Conservation (phyloP, 1,140 invertebrate genomes). For the Teleogryllus occipitalis region DNA sequence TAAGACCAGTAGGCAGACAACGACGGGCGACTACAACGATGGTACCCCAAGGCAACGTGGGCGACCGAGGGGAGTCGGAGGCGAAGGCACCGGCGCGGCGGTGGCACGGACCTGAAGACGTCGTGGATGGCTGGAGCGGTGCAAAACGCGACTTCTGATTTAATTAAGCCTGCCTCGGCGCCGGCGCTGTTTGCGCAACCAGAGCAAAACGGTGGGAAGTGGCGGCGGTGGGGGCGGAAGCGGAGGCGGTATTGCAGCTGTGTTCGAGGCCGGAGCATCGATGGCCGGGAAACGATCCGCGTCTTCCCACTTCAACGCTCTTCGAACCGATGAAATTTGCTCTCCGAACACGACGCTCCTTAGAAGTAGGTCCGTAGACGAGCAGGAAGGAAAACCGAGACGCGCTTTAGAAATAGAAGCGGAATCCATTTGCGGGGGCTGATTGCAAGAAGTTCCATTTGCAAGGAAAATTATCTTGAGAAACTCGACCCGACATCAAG, state of each 20-base stretch:
- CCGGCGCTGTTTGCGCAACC: not conserved
- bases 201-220: not conserved
- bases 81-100: no score
- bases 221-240: no score
- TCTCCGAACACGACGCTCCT: not conserved
- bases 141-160: not conserved
- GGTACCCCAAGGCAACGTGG: no score
- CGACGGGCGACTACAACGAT: no score
- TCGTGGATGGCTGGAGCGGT: no score
- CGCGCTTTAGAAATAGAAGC: not conserved
- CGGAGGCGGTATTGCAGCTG: not conserved
- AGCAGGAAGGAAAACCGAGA: not conserved
- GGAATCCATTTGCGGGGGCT: no score
- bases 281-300: not conserved
- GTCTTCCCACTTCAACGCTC: not conserved
- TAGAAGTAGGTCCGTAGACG: not conserved
- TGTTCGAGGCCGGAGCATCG: not conserved
- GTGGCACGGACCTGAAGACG: no score
- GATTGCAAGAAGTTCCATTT: no score
- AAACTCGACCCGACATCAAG: no score
- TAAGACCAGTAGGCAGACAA: no score
- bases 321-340: not conserved
- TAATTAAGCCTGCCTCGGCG: not conserved
- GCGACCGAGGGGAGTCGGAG: no score
- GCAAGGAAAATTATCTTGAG: no score